Conservation (phyloP, 2,797 vertebrate species). For the Hypotaenidia philippensis region DNA sequence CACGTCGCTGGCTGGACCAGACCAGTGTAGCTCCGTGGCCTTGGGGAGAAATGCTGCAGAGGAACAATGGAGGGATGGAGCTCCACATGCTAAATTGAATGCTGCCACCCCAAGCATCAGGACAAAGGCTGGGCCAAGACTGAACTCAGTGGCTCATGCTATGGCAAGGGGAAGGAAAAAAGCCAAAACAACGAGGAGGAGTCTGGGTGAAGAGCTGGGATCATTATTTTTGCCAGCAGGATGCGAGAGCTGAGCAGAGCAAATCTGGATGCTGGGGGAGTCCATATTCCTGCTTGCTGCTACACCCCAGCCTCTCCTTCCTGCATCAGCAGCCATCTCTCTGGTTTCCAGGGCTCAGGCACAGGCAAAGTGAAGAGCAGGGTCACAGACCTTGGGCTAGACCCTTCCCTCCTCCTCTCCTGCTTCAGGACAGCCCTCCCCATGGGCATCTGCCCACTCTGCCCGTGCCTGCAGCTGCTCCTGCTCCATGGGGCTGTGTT, state of each 20-base stretch:
- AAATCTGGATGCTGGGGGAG: fast-evolving
- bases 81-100: not conserved
- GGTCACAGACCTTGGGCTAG: not conserved
- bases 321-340: not conserved
- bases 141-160: not conserved
- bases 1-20: not conserved
- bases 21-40: not conserved
- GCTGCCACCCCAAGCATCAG: not conserved
- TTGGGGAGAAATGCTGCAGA: not conserved
- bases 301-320: not conserved
- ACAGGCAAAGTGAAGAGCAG: not conserved
- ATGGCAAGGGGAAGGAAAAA: not conserved
- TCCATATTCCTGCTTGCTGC: fast-evolving
- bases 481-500: not conserved
- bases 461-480: not conserved
- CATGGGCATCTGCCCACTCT: fast-evolving
- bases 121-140: not conserved
- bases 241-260: not conserved
- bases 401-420: not conserved
- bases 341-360: not conserved
- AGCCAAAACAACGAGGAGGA: not conserved
- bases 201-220: not conserved
- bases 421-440: not conserved
- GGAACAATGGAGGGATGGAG: fast-evolving
- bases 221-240: not conserved